Conservation (phyloP, 2,888 invertebrate genomes). For the Chesias legatella region DNA sequence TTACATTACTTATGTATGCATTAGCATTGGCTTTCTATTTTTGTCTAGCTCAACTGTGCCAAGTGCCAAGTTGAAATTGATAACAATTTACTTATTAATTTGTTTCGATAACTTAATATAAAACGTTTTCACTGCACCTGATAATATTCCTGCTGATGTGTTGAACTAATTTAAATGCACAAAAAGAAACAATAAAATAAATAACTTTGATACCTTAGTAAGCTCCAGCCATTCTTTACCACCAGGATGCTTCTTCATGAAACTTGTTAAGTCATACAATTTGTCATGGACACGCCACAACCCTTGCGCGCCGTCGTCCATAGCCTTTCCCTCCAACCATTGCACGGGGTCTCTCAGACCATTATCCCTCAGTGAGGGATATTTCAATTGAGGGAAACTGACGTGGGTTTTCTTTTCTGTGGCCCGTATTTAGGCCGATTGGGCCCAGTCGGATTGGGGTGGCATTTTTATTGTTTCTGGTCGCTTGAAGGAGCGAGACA, state of each 20-base stretch:
- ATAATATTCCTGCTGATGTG: too few species aligned
- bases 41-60: too few species aligned
- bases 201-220: slow-evolving; percentile 77
- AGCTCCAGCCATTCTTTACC: slow-evolving; percentile 87
- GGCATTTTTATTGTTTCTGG: slow-evolving; percentile 36
- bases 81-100: too few species aligned
- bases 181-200: slow-evolving; percentile 1
- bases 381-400: slow-evolving; percentile 75
- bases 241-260: slow-evolving; percentile 91
- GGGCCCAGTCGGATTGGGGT: slow-evolving; percentile 43
- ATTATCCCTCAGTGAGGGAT: slow-evolving; percentile 72
- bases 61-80: too few species aligned
- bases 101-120: too few species aligned
- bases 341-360: slow-evolving; percentile 63
- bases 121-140: too few species aligned
- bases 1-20: too few species aligned
- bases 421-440: slow-evolving; percentile 47
- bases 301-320: slow-evolving; percentile 87
- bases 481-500: neutral
- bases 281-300: slow-evolving; percentile 88
- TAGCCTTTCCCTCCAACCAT: slow-evolving; percentile 84
- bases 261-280: slow-evolving; percentile 91
- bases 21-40: too few species aligned
- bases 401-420: slow-evolving; percentile 65
- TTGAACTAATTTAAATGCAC: too few species aligned